A percentile compares a stretch with the other conserved stretches of the same genome.
Conservation (phyloP, 2,888 invertebrate genomes). For the Hermodice carunculata region DNA sequence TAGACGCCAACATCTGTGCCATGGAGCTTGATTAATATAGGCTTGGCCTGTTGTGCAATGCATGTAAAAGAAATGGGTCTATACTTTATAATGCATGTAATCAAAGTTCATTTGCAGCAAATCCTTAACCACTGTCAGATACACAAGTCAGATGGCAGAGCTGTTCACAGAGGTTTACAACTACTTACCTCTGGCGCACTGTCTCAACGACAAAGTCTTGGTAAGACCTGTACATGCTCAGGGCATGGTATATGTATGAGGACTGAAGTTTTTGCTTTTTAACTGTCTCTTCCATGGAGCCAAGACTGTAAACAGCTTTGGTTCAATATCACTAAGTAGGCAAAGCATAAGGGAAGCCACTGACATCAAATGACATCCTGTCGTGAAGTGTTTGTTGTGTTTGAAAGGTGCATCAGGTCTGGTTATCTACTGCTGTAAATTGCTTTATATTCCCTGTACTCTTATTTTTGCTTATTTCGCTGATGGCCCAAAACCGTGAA, state of each 20-base stretch:
- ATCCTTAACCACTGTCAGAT: slow-evolving; percentile 55
- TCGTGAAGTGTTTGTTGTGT: neutral
- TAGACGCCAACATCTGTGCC: too few species aligned
- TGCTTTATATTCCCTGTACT: neutral
- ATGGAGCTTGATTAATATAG: too few species aligned
- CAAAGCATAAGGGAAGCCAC: too few species aligned
- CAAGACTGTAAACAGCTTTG: too few species aligned
- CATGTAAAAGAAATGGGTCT: too few species aligned
- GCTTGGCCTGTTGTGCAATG: too few species aligned
- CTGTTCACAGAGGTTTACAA: slow-evolving; percentile 99
- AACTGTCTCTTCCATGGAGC: too few species aligned
- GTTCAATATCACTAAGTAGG: too few species aligned
- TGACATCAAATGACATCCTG: too few species aligned
- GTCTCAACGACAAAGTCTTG: slow-evolving; percentile 87
- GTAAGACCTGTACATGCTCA: slow-evolving; percentile 69
- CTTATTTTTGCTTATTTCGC: neutral
- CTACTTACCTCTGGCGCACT: slow-evolving; percentile 95
- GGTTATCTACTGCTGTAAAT: neutral
- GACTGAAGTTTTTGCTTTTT: too few species aligned
- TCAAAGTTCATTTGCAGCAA: neutral
- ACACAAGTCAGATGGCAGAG: slow-evolving; percentile 94
- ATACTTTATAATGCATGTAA: neutral
- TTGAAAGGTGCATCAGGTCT: neutral
- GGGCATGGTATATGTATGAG: too few species aligned
- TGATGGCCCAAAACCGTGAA: too few species aligned